phyloP scores from a whole-genome alignment of 2,113 vertebrate genomes.

The Cephalopterus ornatus region DNA sequence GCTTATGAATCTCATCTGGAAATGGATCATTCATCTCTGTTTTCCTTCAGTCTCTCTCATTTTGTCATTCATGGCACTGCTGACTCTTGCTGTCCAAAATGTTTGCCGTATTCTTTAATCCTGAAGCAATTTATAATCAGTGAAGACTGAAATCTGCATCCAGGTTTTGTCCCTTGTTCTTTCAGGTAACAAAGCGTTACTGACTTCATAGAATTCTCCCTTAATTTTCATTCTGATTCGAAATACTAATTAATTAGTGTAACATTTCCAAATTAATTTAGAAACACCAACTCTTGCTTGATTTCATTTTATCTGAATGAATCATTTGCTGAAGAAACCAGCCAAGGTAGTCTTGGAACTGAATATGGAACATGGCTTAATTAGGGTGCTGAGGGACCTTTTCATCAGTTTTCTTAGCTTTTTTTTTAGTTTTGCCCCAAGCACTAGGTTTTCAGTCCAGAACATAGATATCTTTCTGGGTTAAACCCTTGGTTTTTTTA shows the following conservation, averaged over 20 bases:
- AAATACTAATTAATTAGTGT: background rate
- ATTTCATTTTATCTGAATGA: background rate
- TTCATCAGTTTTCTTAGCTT: background rate
- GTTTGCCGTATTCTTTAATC: background rate
- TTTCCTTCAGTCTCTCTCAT: background rate
- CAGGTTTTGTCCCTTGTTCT: background rate
- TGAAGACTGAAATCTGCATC: background rate
- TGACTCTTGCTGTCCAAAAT: background rate
- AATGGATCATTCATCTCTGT: fast-evolving
- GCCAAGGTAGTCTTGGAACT: background rate
- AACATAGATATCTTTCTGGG: background rate
- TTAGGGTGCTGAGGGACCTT: background rate
- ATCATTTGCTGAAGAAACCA: background rate
- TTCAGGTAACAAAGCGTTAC: background rate
- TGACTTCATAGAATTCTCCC: background rate
- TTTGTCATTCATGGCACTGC: background rate
- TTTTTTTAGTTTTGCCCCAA: background rate
- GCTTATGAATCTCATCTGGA: background rate
- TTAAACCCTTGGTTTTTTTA: background rate
- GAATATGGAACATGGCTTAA: background rate
- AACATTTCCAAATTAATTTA: background rate
- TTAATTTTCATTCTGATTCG: background rate
- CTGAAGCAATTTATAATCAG: background rate
- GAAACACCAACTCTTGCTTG: background rate
- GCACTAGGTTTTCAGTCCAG: background rate